phyloP scores from a whole-genome alignment of 2,113 vertebrate species.

The Amblyornis subalaris region DNA sequence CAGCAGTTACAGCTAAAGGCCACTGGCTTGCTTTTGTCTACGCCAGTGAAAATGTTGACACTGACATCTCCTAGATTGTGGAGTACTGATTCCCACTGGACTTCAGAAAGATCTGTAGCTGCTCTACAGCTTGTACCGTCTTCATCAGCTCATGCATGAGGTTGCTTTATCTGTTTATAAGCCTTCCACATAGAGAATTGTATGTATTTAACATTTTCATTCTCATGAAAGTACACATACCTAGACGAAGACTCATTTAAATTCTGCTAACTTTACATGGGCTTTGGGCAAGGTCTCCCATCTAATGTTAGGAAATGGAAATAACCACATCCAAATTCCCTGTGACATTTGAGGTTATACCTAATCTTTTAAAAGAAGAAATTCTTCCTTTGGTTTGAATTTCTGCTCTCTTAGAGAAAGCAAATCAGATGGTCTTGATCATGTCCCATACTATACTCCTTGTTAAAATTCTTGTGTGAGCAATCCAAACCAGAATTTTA shows the following conservation, averaged over 20 bases:
- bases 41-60: neutral
- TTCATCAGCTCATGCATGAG: neutral
- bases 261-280: conserved; percentile 32
- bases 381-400: neutral
- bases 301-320: conserved; percentile 27
- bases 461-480: neutral
- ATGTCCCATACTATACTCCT: neutral
- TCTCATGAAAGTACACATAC: neutral
- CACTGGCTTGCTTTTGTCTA: neutral
- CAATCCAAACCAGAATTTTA: neutral
- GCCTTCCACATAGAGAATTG: neutral
- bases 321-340: neutral
- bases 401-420: neutral
- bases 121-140: neutral
- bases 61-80: neutral
- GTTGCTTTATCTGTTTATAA: conserved; percentile 4
- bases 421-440: neutral
- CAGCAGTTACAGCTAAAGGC: conserved; percentile 14
- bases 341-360: neutral
- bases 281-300: neutral
- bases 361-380: neutral
- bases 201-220: neutral
- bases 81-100: neutral
- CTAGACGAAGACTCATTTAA: neutral
- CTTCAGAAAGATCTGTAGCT: neutral